Evolutionary conservation across 1,140 invertebrate genomes (phyloP).

Genomic region (Brachionus calyciflorus): DNA sequence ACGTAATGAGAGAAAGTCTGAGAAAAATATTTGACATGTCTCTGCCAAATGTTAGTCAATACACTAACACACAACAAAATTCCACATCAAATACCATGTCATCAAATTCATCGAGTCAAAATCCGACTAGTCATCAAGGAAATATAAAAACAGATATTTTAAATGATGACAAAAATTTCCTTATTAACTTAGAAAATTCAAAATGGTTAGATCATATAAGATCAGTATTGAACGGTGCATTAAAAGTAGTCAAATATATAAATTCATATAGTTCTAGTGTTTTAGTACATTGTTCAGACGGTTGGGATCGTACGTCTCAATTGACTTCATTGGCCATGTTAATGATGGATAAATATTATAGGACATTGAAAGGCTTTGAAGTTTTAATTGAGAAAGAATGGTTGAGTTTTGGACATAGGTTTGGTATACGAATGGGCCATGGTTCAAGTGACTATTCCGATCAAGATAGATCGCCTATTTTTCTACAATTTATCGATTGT

Average conservation of each 20-base stretch:
- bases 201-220: conserved; percentile 74
- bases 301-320: conserved; percentile 93
- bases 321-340: conserved; percentile 86
- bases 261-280: conserved; percentile 70
- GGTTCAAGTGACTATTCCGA: not conserved
- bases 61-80: not conserved
- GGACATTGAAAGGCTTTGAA: conserved; percentile 88
- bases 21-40: conserved; percentile 68
- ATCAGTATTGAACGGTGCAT: not conserved
- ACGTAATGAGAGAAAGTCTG: conserved; percentile 87
- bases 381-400: conserved; percentile 87
- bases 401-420: conserved; percentile 94
- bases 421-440: conserved; percentile 62
- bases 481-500: conserved; percentile 94
- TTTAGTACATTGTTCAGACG: conserved; percentile 91
- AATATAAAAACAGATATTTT: not conserved
- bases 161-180: conserved; percentile 26
- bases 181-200: conserved; percentile 67
- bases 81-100: not conserved
- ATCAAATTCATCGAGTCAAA: conserved; percentile 5
- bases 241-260: not conserved
- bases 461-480: conserved; percentile 75
- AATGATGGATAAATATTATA: conserved; percentile 86
- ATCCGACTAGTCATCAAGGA: not conserved
- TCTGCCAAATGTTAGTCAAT: not conserved